Conservation (phyloP, 2,888 invertebrate genomes). For the Scaptomyza caliginosa region DNA sequence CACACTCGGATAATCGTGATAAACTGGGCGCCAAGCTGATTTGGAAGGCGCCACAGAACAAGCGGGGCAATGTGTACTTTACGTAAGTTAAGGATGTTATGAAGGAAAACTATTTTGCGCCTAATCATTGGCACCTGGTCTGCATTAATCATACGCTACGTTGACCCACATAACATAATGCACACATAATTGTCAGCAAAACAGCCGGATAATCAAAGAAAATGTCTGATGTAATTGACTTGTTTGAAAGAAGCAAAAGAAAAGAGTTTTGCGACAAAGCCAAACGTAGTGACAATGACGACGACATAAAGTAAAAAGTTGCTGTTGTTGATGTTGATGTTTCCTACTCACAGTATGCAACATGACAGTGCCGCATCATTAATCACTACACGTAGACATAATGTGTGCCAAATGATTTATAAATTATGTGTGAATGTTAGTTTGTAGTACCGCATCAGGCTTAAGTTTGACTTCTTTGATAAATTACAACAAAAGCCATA, state of each 20-base stretch:
- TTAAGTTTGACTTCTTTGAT: slow-evolving; percentile 23
- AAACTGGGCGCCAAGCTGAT: slow-evolving; percentile 89
- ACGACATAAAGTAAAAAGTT: slow-evolving; percentile 43
- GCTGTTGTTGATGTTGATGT: slow-evolving; percentile 34
- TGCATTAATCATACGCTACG: slow-evolving; percentile 72
- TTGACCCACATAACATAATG: slow-evolving; percentile 65
- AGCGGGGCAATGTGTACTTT: slow-evolving; percentile 90
- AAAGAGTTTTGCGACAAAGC: slow-evolving; percentile 46
- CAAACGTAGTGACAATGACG: slow-evolving; percentile 43
- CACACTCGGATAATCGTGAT: slow-evolving; percentile 90
- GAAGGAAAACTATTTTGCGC: neutral
- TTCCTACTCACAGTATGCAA: slow-evolving; percentile 4
- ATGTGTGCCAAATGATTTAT: slow-evolving; percentile 40
- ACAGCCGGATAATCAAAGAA: slow-evolving; percentile 64
- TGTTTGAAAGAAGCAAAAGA: slow-evolving; percentile 16
- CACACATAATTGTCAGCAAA: slow-evolving; percentile 67
- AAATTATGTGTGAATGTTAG: slow-evolving; percentile 29
- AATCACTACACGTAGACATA: slow-evolving; percentile 51
- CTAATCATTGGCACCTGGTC: slow-evolving; percentile 32
- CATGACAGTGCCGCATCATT: slow-evolving; percentile 51
- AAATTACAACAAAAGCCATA: slow-evolving; percentile 23
- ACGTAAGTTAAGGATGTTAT: slow-evolving; percentile 87
- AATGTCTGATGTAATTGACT: slow-evolving; percentile 68
- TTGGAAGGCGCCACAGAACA: slow-evolving; percentile 90
- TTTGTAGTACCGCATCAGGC: neutral